Evolutionary conservation across 1,140 invertebrate genomes (phyloP).

Genomic region (Thaumatotibia leucotreta): DNA sequence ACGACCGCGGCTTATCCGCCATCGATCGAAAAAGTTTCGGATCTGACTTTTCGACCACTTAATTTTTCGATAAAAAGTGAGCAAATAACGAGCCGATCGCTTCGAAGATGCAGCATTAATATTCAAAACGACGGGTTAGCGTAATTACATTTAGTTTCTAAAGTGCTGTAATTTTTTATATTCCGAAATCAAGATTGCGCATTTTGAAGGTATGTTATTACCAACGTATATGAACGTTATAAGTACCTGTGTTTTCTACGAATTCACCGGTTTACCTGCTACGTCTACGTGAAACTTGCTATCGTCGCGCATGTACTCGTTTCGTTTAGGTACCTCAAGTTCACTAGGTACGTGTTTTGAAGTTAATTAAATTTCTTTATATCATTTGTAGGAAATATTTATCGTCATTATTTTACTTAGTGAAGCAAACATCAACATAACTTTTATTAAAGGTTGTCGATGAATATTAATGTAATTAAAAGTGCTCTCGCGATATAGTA

Average conservation of each 20-base stretch:
- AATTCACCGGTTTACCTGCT: not conserved
- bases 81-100: constrained; percentile 2
- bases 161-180: not conserved
- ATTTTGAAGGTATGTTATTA: not conserved
- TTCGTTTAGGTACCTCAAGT: not conserved
- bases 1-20: constrained; percentile 29
- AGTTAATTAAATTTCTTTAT: not conserved
- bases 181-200: constrained; percentile 5
- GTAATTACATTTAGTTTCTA: constrained; percentile 13
- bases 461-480: not conserved
- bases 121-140: constrained; percentile 6
- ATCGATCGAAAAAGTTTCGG: constrained; percentile 29
- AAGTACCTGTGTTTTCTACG: not conserved
- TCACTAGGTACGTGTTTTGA: not conserved
- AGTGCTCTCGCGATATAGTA: not conserved
- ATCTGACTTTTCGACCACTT: constrained; percentile 27
- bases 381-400: too few relatives aligned
- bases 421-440: too few relatives aligned
- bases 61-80: constrained; percentile 14
- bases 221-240: not conserved
- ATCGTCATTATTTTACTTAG: too few relatives aligned
- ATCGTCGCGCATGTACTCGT: not conserved
- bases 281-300: not conserved
- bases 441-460: not conserved
- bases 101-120: constrained; percentile 13